Percentiles rank a stretch among this genome's conserved stretches.
Evolutionary conservation across 2,888 invertebrate species (phyloP).

Genomic region (Tridacna gigas): DNA sequence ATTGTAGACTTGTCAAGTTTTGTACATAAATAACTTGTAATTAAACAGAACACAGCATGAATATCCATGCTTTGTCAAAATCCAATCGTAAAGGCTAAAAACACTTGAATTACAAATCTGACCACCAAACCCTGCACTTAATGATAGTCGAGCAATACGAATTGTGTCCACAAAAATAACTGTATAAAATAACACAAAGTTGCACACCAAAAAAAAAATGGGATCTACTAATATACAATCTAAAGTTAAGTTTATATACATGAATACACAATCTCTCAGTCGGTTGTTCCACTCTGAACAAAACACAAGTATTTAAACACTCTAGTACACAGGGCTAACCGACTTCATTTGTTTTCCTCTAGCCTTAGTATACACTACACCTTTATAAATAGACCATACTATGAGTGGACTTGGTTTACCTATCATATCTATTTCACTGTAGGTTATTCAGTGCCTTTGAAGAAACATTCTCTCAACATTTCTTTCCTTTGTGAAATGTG

Average conservation of each 20-base stretch:
- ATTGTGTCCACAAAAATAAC: background rate
- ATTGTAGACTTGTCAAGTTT: too few relatives aligned
- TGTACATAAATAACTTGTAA: too few relatives aligned
- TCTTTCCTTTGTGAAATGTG: too few relatives aligned
- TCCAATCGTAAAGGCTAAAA: too few relatives aligned
- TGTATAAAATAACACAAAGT: background rate
- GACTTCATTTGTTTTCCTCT: background rate
- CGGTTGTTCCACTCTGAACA: constrained; percentile 10
- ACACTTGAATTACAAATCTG: too few relatives aligned
- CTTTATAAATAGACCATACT: constrained; percentile 22
- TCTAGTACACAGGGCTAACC: constrained; percentile 6
- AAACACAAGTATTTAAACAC: constrained; percentile 29
- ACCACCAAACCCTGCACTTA: too few relatives aligned
- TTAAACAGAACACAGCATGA: too few relatives aligned
- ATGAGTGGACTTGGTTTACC: constrained; percentile 19
- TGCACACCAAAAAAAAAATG: background rate
- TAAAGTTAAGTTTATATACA: background rate
- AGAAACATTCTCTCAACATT: background rate
- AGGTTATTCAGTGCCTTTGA: constrained; percentile 22
- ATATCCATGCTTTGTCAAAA: too few relatives aligned
- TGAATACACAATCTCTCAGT: constrained; percentile 20
- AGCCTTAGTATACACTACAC: constrained; percentile 16
- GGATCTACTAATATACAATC: background rate
- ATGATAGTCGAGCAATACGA: too few relatives aligned
- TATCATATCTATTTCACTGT: constrained; percentile 17